Conservation (phyloP, 2,797 vertebrate genomes). For the Microctenopoma stevenorrisi region DNA sequence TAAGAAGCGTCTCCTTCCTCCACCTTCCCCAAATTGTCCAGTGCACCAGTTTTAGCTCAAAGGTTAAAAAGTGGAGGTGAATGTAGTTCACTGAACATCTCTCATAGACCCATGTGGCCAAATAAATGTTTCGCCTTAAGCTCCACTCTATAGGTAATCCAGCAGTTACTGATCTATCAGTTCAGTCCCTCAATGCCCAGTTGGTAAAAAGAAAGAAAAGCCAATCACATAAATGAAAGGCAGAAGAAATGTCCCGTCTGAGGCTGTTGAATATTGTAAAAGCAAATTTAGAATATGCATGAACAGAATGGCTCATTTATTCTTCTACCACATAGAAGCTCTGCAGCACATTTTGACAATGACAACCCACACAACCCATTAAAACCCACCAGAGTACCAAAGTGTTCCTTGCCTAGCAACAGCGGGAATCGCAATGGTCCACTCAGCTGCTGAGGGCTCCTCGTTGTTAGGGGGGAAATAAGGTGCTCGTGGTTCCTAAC, state of each 20-base stretch:
- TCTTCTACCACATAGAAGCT: conserved; percentile 6
- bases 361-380: conserved; percentile 44
- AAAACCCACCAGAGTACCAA: conserved; percentile 27
- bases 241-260: neutral
- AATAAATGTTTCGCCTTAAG: neutral
- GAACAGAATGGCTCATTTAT: conserved; percentile 1
- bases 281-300: neutral
- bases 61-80: neutral
- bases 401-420: conserved; percentile 61
- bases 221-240: neutral
- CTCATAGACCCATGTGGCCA: neutral
- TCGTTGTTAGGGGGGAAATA: neutral
- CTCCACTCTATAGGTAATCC: neutral
- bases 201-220: neutral
- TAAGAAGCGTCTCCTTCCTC: conserved; percentile 68
- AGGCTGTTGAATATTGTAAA: neutral
- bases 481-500: conserved; percentile 43
- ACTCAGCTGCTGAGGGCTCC: conserved; percentile 33
- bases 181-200: neutral
- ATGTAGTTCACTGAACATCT: neutral
- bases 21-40: neutral
- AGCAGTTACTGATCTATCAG: neutral
- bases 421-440: conserved; percentile 31
- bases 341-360: conserved; percentile 27
- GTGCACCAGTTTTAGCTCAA: neutral